These are phyloP conservation scores for Tetragnatha montana DNA, from an alignment of 2,888 invertebrate genomes.

Conservation along the genomic window DNA sequence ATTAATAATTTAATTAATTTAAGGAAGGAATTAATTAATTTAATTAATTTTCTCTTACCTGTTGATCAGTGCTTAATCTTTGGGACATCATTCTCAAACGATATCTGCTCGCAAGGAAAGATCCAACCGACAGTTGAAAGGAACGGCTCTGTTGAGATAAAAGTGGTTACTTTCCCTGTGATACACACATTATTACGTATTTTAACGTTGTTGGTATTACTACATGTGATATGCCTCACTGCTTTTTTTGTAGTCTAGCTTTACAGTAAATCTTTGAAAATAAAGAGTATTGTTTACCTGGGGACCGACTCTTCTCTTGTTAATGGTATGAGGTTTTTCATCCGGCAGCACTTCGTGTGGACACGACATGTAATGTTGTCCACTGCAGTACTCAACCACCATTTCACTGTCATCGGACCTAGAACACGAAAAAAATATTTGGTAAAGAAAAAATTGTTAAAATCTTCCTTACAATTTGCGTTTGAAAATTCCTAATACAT, in stretches of 20 bases:
- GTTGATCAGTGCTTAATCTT: conserved; percentile 53
- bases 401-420: conserved; percentile 50
- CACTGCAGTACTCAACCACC: conserved; percentile 69
- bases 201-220: too few relatives aligned
- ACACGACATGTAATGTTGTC: conserved; percentile 47
- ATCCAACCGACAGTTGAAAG: conserved; percentile 75
- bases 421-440: not conserved
- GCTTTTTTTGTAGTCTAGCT: too few relatives aligned
- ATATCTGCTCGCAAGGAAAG: conserved; percentile 74
- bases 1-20: too few relatives aligned
- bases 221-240: too few relatives aligned
- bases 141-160: conserved; percentile 41
- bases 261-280: too few relatives aligned
- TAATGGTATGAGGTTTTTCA: conserved; percentile 45
- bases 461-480: not conserved
- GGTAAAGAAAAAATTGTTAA: not conserved
- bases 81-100: conserved; percentile 72
- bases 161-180: not conserved
- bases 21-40: too few relatives aligned
- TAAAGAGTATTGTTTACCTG: conserved; percentile 12
- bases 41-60: conserved; percentile 50
- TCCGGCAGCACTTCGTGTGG: conserved; percentile 49
- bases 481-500: too few relatives aligned
- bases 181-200: too few relatives aligned
- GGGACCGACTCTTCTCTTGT: conserved; percentile 27